phyloP scores from a whole-genome alignment of 2,113 vertebrate genomes.

The human region GRCh38 chr11:44269001-44269500 shows the following conservation, averaged over 20 bases:
- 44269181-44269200: accelerated
- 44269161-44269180: accelerated
- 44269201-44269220: accelerated
- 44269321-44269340: neutral
- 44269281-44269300: neutral
- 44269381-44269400: neutral
- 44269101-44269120: accelerated
- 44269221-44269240: accelerated
- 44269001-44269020: neutral
- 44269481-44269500: neutral
- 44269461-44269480: neutral
- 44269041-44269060: neutral
- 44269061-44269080: accelerated
- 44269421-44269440: neutral
- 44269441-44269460: accelerated
- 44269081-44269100: neutral
- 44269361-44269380: neutral
- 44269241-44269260: neutral
- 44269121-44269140: neutral
- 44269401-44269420: neutral
- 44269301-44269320: neutral
- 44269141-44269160: accelerated
- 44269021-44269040: accelerated
- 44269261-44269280: neutral
- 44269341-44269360: neutral